Conservation (phyloP, 1,140 invertebrate species). For the Lucilia cuprina region DNA sequence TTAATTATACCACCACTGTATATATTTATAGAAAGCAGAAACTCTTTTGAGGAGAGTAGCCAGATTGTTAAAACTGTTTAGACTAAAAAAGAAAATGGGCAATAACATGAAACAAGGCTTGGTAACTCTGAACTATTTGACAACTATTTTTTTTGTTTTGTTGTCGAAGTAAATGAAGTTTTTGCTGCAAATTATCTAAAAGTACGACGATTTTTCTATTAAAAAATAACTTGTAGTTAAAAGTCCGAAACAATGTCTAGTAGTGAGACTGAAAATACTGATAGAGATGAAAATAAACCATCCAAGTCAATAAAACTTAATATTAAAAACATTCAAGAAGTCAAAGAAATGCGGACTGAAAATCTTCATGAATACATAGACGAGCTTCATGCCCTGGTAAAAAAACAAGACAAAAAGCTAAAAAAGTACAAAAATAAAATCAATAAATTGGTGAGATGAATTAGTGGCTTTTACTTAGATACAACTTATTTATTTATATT, state of each 20-base stretch:
- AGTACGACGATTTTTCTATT: neutral
- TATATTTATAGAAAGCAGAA: too few species aligned
- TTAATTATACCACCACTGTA: too few species aligned
- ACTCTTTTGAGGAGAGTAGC: too few species aligned
- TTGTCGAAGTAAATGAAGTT: neutral
- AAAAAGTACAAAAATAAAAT: slow-evolving; percentile 52
- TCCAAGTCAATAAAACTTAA: neutral
- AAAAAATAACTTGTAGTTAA: neutral
- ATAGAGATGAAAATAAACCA: neutral
- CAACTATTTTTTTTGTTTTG: neutral
- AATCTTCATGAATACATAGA: slow-evolving; percentile 49
- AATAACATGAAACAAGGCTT: neutral
- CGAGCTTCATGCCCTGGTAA: slow-evolving; percentile 49
- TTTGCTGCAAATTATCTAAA: neutral
- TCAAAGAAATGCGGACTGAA: neutral
- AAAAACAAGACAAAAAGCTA: slow-evolving; percentile 55
- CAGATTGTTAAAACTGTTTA: too few species aligned
- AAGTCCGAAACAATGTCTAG: slow-evolving; percentile 26
- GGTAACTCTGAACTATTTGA: neutral
- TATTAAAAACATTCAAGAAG: neutral
- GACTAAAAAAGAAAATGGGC: neutral
- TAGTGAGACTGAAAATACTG: slow-evolving; percentile 23
- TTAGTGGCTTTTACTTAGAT: too few species aligned
- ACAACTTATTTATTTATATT: too few species aligned
- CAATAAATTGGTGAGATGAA: slow-evolving; percentile 40